These are phyloP conservation scores for Urocolius indicus DNA, from an alignment of 2,113 vertebrate genomes.

Conservation along the genomic window DNA sequence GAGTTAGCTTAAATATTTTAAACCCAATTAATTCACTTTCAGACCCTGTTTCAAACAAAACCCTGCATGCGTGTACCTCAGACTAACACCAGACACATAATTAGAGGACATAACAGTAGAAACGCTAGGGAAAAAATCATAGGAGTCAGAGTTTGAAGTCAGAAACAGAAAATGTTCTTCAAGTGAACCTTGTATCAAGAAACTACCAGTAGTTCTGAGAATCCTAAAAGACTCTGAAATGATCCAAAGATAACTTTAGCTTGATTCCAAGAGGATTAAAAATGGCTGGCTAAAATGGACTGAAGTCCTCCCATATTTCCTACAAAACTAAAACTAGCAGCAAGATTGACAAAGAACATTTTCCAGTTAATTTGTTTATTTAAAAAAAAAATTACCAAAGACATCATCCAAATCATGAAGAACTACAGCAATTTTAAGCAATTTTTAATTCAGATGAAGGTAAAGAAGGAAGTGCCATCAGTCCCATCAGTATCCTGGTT, in stretches of 20 bases:
- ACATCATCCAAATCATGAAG: neutral
- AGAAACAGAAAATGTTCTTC: neutral
- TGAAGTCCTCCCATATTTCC: neutral
- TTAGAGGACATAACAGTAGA: neutral
- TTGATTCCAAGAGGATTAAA: neutral
- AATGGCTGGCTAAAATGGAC: neutral
- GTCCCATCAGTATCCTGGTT: neutral
- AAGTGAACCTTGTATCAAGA: neutral
- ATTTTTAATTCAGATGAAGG: neutral
- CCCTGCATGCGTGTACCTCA: rapidly evolving
- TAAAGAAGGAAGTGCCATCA: neutral
- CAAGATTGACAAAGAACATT: neutral
- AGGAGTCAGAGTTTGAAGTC: neutral
- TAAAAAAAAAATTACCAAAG: neutral
- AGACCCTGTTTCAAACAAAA: neutral
- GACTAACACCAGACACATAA: neutral
- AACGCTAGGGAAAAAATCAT: neutral
- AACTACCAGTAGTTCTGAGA: neutral
- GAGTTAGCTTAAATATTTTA: neutral
- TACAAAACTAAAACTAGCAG: neutral
- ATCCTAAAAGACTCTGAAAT: neutral
- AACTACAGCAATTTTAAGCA: neutral
- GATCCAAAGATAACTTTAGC: neutral
- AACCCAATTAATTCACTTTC: neutral
- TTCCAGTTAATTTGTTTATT: neutral